Conservation (phyloP, 2,113 vertebrate species). For the Ovis canadensis region DNA sequence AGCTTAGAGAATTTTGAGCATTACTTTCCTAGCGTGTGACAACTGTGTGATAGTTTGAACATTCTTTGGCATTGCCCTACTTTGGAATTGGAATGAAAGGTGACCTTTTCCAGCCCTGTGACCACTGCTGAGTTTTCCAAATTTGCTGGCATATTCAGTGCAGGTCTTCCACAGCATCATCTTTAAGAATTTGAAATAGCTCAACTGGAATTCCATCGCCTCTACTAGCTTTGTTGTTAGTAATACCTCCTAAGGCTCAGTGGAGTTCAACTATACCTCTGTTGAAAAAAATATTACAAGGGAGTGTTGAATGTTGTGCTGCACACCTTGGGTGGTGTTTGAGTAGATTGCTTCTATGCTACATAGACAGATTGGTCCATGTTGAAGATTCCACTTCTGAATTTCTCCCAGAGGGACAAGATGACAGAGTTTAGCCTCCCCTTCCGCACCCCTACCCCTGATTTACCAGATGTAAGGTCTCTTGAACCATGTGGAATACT, state of each 20-base stretch:
- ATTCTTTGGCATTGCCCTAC: not conserved
- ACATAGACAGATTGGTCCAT: not conserved
- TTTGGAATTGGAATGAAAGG: not conserved
- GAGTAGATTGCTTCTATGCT: not conserved
- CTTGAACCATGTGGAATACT: not conserved
- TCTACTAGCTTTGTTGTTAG: not conserved
- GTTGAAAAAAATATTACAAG: not conserved
- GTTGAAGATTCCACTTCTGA: not conserved
- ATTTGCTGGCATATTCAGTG: not conserved
- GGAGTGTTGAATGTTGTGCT: not conserved
- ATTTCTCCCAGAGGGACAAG: not conserved
- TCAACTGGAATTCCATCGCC: not conserved
- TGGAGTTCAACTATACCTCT: not conserved
- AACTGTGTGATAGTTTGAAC: not conserved
- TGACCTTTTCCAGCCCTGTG: not conserved
- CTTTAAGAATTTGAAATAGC: not conserved
- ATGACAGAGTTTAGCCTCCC: not conserved
- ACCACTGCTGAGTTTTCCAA: not conserved
- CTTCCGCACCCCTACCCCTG: not conserved
- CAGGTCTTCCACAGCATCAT: not conserved
- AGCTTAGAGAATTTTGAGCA: not conserved
- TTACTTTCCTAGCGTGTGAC: not conserved
- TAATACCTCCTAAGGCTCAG: not conserved
- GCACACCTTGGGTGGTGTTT: not conserved
- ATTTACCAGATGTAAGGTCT: not conserved